Evolutionary conservation across 53 echinoderm and acorn worm species (phyloP).

Genomic region (Crossaster papposus): DNA sequence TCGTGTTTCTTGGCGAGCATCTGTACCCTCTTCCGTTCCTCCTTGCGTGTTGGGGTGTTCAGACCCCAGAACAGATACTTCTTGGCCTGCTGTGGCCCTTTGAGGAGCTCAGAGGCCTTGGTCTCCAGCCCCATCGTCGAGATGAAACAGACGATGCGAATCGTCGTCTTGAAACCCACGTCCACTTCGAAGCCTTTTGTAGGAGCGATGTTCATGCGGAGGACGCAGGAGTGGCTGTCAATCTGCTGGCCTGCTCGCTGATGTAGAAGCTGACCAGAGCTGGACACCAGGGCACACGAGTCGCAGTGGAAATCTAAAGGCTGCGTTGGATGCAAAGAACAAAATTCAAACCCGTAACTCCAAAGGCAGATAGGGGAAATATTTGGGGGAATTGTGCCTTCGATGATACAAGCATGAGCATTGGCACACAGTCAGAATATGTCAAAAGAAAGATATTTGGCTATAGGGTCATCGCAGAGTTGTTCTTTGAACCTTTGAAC

Average conservation of each 20-base stretch:
- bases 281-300: slow-evolving; percentile 84
- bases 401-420: no score
- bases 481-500: no score
- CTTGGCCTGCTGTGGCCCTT: slow-evolving; percentile 57
- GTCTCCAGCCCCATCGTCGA: slow-evolving; percentile 71
- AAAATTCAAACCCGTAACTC: neutral
- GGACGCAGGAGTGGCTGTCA: slow-evolving; percentile 80
- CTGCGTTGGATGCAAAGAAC: neutral
- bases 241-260: slow-evolving; percentile 77
- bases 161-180: slow-evolving; percentile 82
- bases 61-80: slow-evolving; percentile 81
- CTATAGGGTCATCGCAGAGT: no score
- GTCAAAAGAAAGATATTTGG: no score
- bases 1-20: slow-evolving; percentile 67
- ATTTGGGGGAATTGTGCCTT: no score
- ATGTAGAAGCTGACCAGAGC: slow-evolving; percentile 78
- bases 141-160: slow-evolving; percentile 86
- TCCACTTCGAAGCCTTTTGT: slow-evolving; percentile 78
- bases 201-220: slow-evolving; percentile 91
- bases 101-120: slow-evolving; percentile 60
- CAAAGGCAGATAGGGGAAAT: no score
- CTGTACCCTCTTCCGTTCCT: slow-evolving; percentile 73
- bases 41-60: slow-evolving; percentile 74
- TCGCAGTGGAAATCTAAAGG: slow-evolving; percentile 68
- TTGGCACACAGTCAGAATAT: no score